These are phyloP conservation scores for Allobates femoralis DNA, from an alignment of 2,797 vertebrate species.

Conservation along the genomic window DNA sequence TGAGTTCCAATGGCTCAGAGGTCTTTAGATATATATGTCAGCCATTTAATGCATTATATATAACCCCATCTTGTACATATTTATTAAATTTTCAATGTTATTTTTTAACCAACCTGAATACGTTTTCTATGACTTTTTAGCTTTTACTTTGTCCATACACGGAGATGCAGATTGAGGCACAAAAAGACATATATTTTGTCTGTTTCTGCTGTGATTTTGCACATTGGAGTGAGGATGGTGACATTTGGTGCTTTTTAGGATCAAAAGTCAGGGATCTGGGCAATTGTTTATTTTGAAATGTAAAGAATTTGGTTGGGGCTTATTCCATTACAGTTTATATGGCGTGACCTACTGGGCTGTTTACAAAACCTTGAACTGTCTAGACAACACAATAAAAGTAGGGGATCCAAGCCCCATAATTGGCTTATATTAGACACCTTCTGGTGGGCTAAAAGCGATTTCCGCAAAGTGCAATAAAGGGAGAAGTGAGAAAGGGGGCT, in stretches of 20 bases:
- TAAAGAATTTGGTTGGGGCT: conserved; percentile 68
- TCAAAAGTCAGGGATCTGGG: conserved; percentile 61
- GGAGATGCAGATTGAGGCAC: background rate
- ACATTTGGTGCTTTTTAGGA: conserved; percentile 46
- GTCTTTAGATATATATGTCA: conserved; percentile 53
- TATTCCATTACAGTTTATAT: conserved; percentile 78
- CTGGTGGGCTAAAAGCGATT: conserved; percentile 84
- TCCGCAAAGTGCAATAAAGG: conserved; percentile 84
- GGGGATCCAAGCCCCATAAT: conserved; percentile 96
- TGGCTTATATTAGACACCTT: conserved; percentile 96
- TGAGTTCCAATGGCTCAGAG: conserved; percentile 69
- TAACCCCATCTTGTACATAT: conserved; percentile 61
- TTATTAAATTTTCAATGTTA: conserved; percentile 62
- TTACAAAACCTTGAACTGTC: conserved; percentile 99
- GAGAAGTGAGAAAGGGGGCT: conserved; percentile 76
- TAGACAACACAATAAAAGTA: conserved; percentile 98
- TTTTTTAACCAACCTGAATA: conserved; percentile 59
- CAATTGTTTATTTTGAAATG: conserved; percentile 65
- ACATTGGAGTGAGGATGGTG: background rate
- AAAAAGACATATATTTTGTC: background rate
- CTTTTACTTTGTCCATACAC: conserved; percentile 2
- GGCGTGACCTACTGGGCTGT: conserved; percentile 87
- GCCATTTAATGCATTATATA: conserved; percentile 58
- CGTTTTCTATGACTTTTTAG: conserved; percentile 50
- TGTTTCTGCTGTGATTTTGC: background rate